Evolutionary conservation across 2,113 vertebrate genomes (phyloP).

Genomic region (Cromileptes altivelis): DNA sequence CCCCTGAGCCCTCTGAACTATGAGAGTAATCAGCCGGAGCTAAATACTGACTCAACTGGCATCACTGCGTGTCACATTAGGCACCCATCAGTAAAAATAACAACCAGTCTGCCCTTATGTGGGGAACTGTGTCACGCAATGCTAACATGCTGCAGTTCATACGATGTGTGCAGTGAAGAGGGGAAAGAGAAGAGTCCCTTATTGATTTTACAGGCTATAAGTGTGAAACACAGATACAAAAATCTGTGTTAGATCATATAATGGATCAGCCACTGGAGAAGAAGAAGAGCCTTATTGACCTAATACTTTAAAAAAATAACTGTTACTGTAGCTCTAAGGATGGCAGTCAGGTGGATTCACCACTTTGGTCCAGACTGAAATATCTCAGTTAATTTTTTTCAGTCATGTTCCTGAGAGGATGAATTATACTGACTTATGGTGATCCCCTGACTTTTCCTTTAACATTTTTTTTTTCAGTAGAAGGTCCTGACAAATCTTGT

Average conservation of each 20-base stretch:
- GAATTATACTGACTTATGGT: neutral
- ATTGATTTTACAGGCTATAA: constrained; percentile 14
- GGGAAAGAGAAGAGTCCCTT: constrained; percentile 5
- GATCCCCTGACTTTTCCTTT: neutral
- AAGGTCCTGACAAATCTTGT: neutral
- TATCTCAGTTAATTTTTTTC: no score
- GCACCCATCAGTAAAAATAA: constrained; percentile 83
- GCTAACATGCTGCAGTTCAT: constrained; percentile 50
- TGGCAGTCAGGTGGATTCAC: neutral
- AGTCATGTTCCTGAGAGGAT: neutral
- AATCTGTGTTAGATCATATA: neutral
- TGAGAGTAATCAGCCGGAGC: constrained; percentile 80
- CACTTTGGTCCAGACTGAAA: neutral
- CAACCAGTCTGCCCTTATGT: constrained; percentile 80
- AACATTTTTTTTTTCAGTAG: neutral
- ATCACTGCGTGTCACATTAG: constrained; percentile 76
- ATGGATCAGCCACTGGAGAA: neutral
- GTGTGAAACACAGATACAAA: constrained; percentile 2
- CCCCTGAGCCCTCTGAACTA: constrained; percentile 71
- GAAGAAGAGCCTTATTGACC: no score
- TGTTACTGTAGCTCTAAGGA: neutral
- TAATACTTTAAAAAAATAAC: neutral
- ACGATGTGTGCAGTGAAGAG: constrained; percentile 41
- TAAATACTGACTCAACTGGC: constrained; percentile 74
- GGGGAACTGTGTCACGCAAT: constrained; percentile 70